Evolutionary conservation across 1,140 invertebrate species (phyloP).

Genomic region (Solen grandis): DNA sequence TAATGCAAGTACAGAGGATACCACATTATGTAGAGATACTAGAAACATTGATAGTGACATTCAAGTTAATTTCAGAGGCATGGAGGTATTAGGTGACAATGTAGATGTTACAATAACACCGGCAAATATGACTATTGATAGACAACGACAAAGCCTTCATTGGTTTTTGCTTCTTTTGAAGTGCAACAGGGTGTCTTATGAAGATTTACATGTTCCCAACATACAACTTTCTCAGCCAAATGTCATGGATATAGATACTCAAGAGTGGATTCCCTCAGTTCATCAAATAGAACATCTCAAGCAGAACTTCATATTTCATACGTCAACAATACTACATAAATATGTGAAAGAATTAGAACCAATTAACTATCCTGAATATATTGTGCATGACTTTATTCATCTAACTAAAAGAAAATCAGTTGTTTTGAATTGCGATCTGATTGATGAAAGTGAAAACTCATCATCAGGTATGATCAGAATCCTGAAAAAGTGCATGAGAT

Average conservation of each 20-base stretch:
- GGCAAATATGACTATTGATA: slow-evolving; percentile 16
- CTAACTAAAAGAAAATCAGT: slow-evolving; percentile 28
- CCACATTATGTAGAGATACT: too few relatives aligned
- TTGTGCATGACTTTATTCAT: slow-evolving; percentile 11
- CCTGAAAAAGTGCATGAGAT: slow-evolving; percentile 34
- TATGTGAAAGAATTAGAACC: slow-evolving; percentile 14
- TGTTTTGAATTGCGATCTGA: slow-evolving; percentile 45
- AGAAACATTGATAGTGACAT: not conserved
- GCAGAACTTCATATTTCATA: slow-evolving; percentile 13
- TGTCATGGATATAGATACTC: not conserved
- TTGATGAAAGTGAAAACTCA: slow-evolving; percentile 49
- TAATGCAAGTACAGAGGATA: too few relatives aligned
- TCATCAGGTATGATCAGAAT: slow-evolving; percentile 50
- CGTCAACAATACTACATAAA: not conserved
- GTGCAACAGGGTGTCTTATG: slow-evolving; percentile 1
- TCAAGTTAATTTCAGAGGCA: not conserved
- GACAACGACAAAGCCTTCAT: slow-evolving; percentile 30
- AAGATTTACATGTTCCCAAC: too few relatives aligned
- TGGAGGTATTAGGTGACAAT: slow-evolving; percentile 34
- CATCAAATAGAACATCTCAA: not conserved
- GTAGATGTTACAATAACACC: slow-evolving; percentile 25
- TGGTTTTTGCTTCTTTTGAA: slow-evolving; percentile 38
- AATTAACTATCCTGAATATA: slow-evolving; percentile 19
- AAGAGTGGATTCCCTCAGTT: slow-evolving; percentile 7
- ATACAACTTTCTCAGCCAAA: not conserved